Conservation (phyloP, 92 coral and sea anemone species). For the Porites lobata region DNA sequence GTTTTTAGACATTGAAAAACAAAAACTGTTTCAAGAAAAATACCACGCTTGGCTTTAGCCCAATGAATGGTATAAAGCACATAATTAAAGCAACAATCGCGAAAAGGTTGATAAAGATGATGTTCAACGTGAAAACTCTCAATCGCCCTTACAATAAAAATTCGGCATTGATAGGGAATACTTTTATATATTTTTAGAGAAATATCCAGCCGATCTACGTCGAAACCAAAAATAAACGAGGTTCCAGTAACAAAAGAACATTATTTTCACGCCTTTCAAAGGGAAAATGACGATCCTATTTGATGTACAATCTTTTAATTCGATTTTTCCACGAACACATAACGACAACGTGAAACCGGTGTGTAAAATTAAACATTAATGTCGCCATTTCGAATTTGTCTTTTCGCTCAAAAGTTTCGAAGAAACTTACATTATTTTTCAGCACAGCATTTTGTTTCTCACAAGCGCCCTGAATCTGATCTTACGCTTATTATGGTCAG, state of each 20-base stretch:
- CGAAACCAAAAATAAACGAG: slow-evolving; percentile 16
- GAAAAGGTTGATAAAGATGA: not conserved
- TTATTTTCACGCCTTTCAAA: slow-evolving; percentile 38
- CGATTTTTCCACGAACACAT: slow-evolving; percentile 61
- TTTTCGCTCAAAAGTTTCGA: slow-evolving; percentile 39
- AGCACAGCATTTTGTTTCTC: not conserved
- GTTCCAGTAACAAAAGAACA: slow-evolving; percentile 27
- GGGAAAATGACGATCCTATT: slow-evolving; percentile 40
- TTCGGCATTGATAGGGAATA: not conserved
- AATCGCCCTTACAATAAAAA: not conserved
- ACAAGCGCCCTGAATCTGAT: slow-evolving; percentile 2
- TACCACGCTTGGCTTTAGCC: not conserved
- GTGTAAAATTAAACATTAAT: slow-evolving; percentile 69
- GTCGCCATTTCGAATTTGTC: slow-evolving; percentile 29
- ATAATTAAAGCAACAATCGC: slow-evolving; percentile 3
- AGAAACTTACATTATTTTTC: not conserved
- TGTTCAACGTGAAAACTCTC: slow-evolving; percentile 7
- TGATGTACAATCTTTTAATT: slow-evolving; percentile 60
- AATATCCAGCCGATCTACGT: not conserved
- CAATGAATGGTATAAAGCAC: not conserved
- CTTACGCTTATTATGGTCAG: not conserved
- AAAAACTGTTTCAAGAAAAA: not conserved
- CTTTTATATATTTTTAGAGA: not conserved
- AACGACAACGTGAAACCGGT: slow-evolving; percentile 56
- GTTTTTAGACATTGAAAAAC: not conserved